A percentile compares a stretch with the other conserved stretches of the same genome.
phyloP scores from a whole-genome alignment of 1,140 invertebrate genomes.

The Kradibia gibbosae region DNA sequence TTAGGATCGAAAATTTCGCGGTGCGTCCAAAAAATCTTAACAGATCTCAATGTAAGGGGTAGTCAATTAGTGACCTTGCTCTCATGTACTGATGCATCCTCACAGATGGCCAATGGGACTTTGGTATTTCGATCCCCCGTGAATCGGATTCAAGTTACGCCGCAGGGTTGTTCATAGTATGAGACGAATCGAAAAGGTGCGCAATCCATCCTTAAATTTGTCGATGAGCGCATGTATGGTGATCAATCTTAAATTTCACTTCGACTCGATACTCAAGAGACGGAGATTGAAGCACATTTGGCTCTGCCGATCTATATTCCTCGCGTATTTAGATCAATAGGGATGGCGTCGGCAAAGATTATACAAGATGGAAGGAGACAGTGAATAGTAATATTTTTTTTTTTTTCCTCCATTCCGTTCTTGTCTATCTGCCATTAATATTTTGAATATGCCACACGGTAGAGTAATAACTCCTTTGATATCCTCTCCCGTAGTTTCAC shows the following conservation, averaged over 20 bases:
- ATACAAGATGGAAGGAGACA: constrained; percentile 12
- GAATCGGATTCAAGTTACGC: constrained; percentile 60
- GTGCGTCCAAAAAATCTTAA: constrained; percentile 20
- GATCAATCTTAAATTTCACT: constrained; percentile 55
- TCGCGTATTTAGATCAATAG: not conserved
- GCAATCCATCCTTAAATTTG: not conserved
- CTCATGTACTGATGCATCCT: not conserved
- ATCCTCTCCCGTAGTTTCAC: constrained; percentile 28
- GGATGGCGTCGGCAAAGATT: constrained; percentile 44
- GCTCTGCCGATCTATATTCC: not conserved
- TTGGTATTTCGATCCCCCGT: constrained; percentile 57
- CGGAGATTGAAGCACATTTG: constrained; percentile 30
- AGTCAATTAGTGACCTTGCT: constrained; percentile 55
- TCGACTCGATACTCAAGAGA: not conserved
- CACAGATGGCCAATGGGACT: constrained; percentile 21
- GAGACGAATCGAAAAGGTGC: not conserved
- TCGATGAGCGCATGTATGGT: constrained; percentile 32
- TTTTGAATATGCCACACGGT: not conserved
- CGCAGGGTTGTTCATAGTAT: constrained; percentile 4
- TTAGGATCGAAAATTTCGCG: no score
- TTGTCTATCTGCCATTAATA: constrained; percentile 45
- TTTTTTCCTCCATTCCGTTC: constrained; percentile 8
- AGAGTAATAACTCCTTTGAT: constrained; percentile 33
- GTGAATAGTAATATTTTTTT: constrained; percentile 18
- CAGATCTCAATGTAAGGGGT: constrained; percentile 16